Base-by-base conservation (phyloP, 2,797 vertebrate species). In the Brachyalestes nurse region DNA sequence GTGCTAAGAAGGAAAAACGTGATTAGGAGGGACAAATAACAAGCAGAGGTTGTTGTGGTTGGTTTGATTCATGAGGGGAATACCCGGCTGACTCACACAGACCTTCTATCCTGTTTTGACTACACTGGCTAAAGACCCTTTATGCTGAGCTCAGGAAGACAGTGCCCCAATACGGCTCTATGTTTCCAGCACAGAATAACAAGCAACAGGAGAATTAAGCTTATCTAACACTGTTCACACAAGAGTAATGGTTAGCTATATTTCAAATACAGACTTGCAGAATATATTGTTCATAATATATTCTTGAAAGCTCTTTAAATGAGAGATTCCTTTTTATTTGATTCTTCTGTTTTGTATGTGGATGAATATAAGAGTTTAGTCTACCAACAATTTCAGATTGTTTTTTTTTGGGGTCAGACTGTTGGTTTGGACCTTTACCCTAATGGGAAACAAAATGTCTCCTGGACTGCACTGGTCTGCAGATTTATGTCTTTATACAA, bases 61-160 rank as follows among this genome's bases (percentile, higher is more conserved):
- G n/a, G 67, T 23, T 51, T 28, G 49, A 34, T 72, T 72, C 70
- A 72, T 34, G 70, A 55, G 65, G 65, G 53, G 53, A 69, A 42
- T 57, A 78, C 76, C 65, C 75, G 6, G 65, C 40, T 70, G 65
- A 78, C 34, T 47, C 76, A 70, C 66, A 42, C 51, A 78, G 28
- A 8, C 76, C n/a, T 14, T 40, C 62, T 57, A 66, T 69, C 75
- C 75, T 77, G 64, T 57, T 42, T n/a, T 77, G 47, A 53, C 73
- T 49, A 49, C 16, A 45, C 61, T 51, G 25, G 75, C 42, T 71
- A 23, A 13, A 53, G 23, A 12, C 23, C 13, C 6, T 64, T 64
- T 64, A 19, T 64, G 62, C 62, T 64, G 62, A 64, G 28, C 28
- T 64, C 16, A 64, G 62, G 62, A 64, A 38, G 28, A 64, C 47